Conservation (phyloP, 1,140 invertebrate species). For the Diorhabda sublineata region DNA sequence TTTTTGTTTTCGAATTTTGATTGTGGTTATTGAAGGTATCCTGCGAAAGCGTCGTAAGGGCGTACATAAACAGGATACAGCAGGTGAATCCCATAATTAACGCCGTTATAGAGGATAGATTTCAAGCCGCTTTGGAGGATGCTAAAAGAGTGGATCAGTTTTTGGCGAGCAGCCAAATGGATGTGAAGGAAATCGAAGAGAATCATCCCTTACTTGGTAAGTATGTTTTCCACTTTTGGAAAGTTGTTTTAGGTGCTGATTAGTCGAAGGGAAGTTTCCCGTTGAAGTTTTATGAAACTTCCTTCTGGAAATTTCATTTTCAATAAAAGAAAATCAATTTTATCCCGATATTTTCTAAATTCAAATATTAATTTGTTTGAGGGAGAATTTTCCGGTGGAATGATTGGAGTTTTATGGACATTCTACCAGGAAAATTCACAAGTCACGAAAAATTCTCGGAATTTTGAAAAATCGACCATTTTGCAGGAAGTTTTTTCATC, state of each 20-base stretch:
- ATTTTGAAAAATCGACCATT: no score
- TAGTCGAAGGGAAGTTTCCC: neutral
- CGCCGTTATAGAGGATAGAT: slow-evolving; percentile 71
- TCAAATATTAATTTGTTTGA: no score
- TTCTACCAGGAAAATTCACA: no score
- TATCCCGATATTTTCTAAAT: no score
- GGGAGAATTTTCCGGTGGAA: no score
- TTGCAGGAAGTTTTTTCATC: no score
- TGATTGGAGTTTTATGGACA: no score
- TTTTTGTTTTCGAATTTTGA: no score
- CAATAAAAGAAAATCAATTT: no score
- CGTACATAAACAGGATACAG: slow-evolving; percentile 65
- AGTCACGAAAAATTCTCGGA: no score
- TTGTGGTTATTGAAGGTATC: slow-evolving; percentile 46
- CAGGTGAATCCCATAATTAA: slow-evolving; percentile 72
- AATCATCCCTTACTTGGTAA: slow-evolving; percentile 65
- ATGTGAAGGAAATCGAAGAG: slow-evolving; percentile 46
- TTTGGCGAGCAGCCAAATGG: slow-evolving; percentile 45
- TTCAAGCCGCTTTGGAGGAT: slow-evolving; percentile 64
- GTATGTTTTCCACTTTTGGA: neutral
- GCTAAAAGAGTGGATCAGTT: slow-evolving; percentile 54
- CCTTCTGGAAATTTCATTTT: no score
- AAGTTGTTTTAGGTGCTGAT: neutral
- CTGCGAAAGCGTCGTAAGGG: slow-evolving; percentile 59
- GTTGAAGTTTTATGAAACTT: no score